phyloP scores from a whole-genome alignment of 2,113 vertebrate species.

The Ageneiosus marmoratus region DNA sequence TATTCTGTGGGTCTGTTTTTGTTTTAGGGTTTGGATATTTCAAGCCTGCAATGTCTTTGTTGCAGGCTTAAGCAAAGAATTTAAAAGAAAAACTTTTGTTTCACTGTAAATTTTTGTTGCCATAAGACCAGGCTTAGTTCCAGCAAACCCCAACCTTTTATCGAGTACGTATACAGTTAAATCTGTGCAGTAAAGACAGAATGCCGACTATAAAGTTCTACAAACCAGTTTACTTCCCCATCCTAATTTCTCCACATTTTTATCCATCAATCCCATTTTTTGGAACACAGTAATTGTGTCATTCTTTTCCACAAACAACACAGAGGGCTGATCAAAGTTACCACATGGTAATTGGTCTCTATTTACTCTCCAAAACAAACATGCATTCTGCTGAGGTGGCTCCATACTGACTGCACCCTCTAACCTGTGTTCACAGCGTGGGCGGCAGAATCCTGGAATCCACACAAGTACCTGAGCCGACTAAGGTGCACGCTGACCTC shows the following conservation, averaged over 20 bases:
- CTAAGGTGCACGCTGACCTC: conserved; percentile 46
- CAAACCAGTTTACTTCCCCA: not conserved
- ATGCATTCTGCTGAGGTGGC: conserved; percentile 55
- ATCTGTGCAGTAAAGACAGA: not conserved
- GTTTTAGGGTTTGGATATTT: conserved; percentile 9
- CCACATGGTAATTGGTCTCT: conserved; percentile 57
- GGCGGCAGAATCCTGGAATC: conserved; percentile 43
- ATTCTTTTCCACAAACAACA: conserved; percentile 33
- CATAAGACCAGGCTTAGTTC: not conserved
- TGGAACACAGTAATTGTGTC: conserved; percentile 9
- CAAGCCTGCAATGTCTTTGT: not conserved
- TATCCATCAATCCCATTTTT: not conserved
- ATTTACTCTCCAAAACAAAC: conserved; percentile 63
- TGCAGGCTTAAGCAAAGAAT: not conserved
- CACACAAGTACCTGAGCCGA: conserved; percentile 47
- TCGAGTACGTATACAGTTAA: not conserved
- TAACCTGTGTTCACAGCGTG: conserved; percentile 52
- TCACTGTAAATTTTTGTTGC: not conserved
- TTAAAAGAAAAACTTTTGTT: not conserved
- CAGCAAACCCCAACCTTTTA: not conserved
- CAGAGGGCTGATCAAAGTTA: conserved; percentile 59
- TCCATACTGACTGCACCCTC: conserved; percentile 51
- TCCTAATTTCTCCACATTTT: conserved; percentile 2
- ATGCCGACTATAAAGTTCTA: not conserved
- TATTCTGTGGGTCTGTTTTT: not conserved